Base-by-base conservation (phyloP, 1,140 invertebrate species). In the Monomorium pharaonis region DNA sequence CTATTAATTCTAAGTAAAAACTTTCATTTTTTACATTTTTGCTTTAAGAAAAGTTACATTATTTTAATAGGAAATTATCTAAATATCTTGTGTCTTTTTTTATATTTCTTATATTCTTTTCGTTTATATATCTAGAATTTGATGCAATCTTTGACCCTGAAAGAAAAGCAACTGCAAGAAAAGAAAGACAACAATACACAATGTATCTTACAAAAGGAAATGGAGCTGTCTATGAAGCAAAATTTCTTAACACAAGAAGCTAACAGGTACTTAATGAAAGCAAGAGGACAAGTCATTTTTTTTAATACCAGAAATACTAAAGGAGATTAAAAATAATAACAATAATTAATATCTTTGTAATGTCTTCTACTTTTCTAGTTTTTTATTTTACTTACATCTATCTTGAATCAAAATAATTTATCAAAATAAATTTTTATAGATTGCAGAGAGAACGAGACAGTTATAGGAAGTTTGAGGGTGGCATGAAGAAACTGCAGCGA, bases 401-500 rank as follows among this genome's bases (percentile, higher is more conserved):
- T 75, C 12, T 74, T 24, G 14, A 75, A 56, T 60, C n/a, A n/a
- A n/a, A n/a, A n/a, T n/a, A n/a, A n/a, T n/a, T 27, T 58, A 30
- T 21, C 30, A 4, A 63, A 42, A 49, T 65, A 18, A 78, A 74
- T 83, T 42, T 89, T 87, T 91, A 3, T n/a, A 95, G 94, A 91
- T 89, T 95, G 56, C 90, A 94, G 77, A 89, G 85, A 47, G 93
- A 94, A 84, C 86, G 92, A 72, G 88, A 90, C 9, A 92, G 86
- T 65, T 90, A 92, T 18, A 91, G 81, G 47, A 92, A 91, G 33
- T 92, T 95, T 49, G 93, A 95, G 86, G 86, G 69, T 33, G 90
- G 95, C 85, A 83, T 95, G 24, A 92, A 92, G 85, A 94, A 92
- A 27, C 78, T 94, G 1, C 92, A 93, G 88, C 91, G 92, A 16